Evolutionary conservation across 2,888 invertebrate species (phyloP).

Genomic region (Ormyrus thymus): DNA sequence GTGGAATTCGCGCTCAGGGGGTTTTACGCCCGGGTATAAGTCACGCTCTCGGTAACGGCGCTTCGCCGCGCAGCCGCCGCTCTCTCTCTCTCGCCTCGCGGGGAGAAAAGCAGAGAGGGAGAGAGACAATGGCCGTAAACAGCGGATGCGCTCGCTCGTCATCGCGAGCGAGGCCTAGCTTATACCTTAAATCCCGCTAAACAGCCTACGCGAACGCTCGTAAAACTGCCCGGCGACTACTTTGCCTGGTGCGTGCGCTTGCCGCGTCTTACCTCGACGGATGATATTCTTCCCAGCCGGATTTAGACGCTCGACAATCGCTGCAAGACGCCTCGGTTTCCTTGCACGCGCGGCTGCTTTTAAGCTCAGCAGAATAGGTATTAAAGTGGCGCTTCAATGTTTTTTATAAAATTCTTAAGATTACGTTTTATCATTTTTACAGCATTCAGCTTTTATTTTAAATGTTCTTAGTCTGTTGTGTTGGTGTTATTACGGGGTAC

Average conservation of each 20-base stretch:
- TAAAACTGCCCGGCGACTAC: background rate
- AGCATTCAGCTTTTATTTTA: no score
- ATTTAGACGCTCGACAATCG: no score
- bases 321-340: no score
- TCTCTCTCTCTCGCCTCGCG: background rate
- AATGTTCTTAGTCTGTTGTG: no score
- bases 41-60: slow-evolving; percentile 43
- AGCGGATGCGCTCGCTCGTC: slow-evolving; percentile 64
- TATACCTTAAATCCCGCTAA: slow-evolving; percentile 20
- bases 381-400: no score
- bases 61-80: slow-evolving; percentile 3
- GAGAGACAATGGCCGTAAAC: slow-evolving; percentile 70
- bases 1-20: no score
- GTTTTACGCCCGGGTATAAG: slow-evolving; percentile 36
- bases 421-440: no score
- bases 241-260: no score
- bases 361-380: background rate
- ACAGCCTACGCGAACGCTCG: background rate
- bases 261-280: no score
- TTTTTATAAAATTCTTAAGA: no score
- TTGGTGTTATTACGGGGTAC: no score
- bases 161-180: slow-evolving; percentile 62
- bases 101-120: slow-evolving; percentile 42
- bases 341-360: background rate
- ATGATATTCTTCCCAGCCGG: no score